Base-by-base conservation (phyloP, 2,888 invertebrate genomes). In the Diplolepis rosae region DNA sequence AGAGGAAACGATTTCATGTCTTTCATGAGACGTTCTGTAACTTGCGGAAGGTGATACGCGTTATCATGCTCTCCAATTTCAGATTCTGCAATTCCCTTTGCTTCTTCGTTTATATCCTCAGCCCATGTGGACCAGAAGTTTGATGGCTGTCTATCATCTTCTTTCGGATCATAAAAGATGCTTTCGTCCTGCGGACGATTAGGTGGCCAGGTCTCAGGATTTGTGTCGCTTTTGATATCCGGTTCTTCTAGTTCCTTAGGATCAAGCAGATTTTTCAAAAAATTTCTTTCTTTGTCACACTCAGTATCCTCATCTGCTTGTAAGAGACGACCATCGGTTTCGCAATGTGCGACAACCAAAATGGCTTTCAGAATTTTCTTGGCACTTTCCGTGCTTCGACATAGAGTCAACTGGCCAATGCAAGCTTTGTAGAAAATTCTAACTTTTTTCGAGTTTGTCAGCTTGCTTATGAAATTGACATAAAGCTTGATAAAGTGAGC, bases 401-500 rank as follows among this genome's bases (percentile, higher is more conserved):
- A 39, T 4, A n/a, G 4, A 15, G 45, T 56, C 39, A 68, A 15
- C 9, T 68, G 68, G 2, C 68, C 56, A 9, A 68, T 35, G 5
- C 24, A 13, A 1, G 61, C 61, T 28, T 56, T 45, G 28, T 68
- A 48, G 13, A 69, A 61, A 13, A 61, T n/a, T 2, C 15, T 24
- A 13, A 35, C 30, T 61, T 39, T 35, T 35, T 24, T 35, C 1
- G 22, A 35, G 11, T 61, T 32, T 6, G 39, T 35, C 4, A 27
- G 13, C 27, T 67, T 32, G 24, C 18, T 52, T 35, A 73, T 56
- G 69, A 66, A 71, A 42, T 45, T 32, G 4, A 48, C 50, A 48
- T 73, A 75, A 15, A 71, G 65, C 65, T 73, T 68, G 1, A 75
- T 69, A 5, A 51, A 67, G 28, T 75, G 73, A 0, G 73, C 71